These are phyloP conservation scores for Drosophila anceps DNA, from an alignment of 2,888 invertebrate genomes.

Conservation along the genomic window DNA sequence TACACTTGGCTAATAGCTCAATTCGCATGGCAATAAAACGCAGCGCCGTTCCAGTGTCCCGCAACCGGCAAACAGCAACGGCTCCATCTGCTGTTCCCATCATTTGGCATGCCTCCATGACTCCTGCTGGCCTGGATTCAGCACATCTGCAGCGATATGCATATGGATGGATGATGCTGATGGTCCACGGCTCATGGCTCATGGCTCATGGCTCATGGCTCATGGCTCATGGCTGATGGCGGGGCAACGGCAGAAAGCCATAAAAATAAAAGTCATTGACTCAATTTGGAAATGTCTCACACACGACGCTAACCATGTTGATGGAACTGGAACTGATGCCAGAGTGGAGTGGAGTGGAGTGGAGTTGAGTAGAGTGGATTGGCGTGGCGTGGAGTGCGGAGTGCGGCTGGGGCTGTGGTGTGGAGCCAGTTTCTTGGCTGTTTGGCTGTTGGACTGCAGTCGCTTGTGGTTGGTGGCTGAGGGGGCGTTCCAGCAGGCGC, in stretches of 20 bases:
- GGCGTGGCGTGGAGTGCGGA: no score
- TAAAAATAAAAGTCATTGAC: constrained; percentile 82
- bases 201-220: no score
- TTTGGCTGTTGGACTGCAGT: no score
- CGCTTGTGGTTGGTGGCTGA: constrained; percentile 22
- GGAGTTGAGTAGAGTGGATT: neutral
- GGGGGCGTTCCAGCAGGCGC: constrained; percentile 76
- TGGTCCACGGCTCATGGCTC: constrained; percentile 5
- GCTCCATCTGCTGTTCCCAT: constrained; percentile 26
- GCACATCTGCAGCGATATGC: constrained; percentile 30
- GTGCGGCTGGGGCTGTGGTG: no score
- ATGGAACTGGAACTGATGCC: constrained; percentile 16
- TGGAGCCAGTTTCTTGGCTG: constrained; percentile 39
- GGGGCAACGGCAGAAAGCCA: constrained; percentile 29
- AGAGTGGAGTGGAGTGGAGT: neutral
- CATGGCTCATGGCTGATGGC: neutral
- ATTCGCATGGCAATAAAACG: constrained; percentile 66
- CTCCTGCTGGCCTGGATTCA: constrained; percentile 42
- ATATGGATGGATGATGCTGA: constrained; percentile 14
- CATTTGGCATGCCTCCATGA: constrained; percentile 38
- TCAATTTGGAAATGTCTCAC: constrained; percentile 78
- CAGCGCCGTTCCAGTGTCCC: constrained; percentile 38
- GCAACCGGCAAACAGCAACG: neutral
- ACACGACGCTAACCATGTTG: constrained; percentile 40
- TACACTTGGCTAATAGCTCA: constrained; percentile 68